phyloP scores from a whole-genome alignment of 2,113 vertebrate species.

The Petrocephalus microphthalmus region DNA sequence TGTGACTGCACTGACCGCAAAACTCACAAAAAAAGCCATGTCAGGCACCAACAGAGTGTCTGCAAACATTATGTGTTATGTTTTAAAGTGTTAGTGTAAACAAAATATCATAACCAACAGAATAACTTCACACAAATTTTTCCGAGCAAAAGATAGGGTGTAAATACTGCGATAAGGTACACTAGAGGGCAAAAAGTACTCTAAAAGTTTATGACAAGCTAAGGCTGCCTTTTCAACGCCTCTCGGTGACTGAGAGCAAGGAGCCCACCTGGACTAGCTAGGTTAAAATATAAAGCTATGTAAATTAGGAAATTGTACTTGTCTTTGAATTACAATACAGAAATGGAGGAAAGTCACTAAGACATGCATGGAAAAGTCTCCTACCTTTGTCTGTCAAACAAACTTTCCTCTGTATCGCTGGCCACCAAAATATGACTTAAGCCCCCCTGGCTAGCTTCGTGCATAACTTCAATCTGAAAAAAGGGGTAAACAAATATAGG shows the following conservation, averaged over 20 bases:
- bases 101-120: neutral
- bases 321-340: neutral
- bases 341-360: neutral
- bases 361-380: neutral
- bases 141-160: neutral
- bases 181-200: neutral
- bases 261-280: neutral
- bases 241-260: neutral
- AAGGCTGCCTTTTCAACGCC: neutral
- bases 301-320: neutral
- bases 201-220: neutral
- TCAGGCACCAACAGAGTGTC: neutral
- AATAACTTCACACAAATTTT: neutral
- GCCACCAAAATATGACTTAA: conserved; percentile 52
- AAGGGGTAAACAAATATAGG: neutral
- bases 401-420: conserved; percentile 54
- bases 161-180: neutral
- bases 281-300: neutral
- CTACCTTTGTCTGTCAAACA: conserved; percentile 63
- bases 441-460: conserved; percentile 57
- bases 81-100: neutral
- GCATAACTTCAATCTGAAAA: conserved; percentile 66
- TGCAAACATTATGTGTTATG: neutral
- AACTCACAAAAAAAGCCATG: neutral
- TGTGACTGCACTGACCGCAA: neutral